These are phyloP conservation scores for Oreochromis spilurus DNA, from an alignment of 2,113 vertebrate species.

Conservation along the genomic window DNA sequence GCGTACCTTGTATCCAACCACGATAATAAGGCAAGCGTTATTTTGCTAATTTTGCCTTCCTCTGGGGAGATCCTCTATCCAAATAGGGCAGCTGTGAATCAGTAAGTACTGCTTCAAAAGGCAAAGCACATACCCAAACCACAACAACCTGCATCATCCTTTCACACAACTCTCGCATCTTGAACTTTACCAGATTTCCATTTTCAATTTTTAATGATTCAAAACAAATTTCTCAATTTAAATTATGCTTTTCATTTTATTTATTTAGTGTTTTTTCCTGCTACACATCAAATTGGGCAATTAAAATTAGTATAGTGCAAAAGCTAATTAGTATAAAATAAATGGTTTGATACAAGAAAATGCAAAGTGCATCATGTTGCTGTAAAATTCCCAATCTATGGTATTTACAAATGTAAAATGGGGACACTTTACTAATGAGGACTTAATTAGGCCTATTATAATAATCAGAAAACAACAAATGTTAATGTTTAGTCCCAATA, in stretches of 20 bases:
- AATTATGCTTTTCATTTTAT: neutral
- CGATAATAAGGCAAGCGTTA: conserved; percentile 11
- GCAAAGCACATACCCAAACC: neutral
- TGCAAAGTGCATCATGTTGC: neutral
- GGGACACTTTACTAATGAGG: conserved; percentile 7
- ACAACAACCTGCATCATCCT: neutral
- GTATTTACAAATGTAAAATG: conserved; percentile 27
- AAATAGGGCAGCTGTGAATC: conserved; percentile 33
- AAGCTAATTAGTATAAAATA: conserved; percentile 27
- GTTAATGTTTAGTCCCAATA: neutral
- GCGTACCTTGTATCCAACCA: conserved; percentile 21
- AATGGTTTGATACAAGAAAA: neutral
- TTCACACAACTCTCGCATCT: neutral
- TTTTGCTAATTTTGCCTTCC: conserved; percentile 35
- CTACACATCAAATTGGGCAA: neutral
- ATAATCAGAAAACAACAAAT: neutral
- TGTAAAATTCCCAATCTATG: conserved; percentile 14
- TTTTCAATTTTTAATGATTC: neutral
- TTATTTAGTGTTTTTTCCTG: neutral
- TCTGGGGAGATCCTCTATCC: conserved; percentile 15
- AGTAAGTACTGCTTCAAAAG: conserved; percentile 12
- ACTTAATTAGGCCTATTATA: conserved; percentile 26
- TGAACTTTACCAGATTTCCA: neutral
- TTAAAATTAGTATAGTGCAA: conserved; percentile 20
- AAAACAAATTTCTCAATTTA: neutral